Evolutionary conservation across 2,797 vertebrate species (phyloP), one percentile per base, ranked within the genome.

Genomic region (Mus caroli): DNA sequence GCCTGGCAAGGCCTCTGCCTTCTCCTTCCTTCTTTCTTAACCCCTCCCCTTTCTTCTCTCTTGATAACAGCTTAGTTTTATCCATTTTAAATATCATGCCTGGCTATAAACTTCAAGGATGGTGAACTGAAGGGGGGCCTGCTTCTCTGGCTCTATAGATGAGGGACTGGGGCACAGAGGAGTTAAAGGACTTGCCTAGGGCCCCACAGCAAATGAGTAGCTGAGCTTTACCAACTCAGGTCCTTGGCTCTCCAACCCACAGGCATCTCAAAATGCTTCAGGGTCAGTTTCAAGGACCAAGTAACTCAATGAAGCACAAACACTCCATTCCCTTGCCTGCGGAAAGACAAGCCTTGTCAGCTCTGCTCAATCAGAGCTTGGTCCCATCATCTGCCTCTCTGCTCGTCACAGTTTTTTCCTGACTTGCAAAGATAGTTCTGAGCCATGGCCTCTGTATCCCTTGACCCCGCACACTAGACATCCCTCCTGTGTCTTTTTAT

Each of bases 141-240:
- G 13, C 4, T 43, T 89, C 79, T 78, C 67, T 82, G 28, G 56
- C 50, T 46, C 43, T 84, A 50, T 4, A 83, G 46, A 6, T 60
- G 60, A 91, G 46, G 34, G 85, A 56, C 67, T 34, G 54, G 69
- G 78, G 24, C 54, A 31, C 67, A 56, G 96, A 92, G 67, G 92
- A 28, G 22, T 80, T 67, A 78, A 92, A 60, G 19, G 12, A 92
- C 40, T 58, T 78, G 34, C 15, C 24, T 26, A 28, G 69, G 28
- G 19, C 37, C 82, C 79, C 52, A 26, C 34, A 86, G 78, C 1
- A 56, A 91, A 88, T 11, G 26, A 62, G 24, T 54, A 10, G 24
- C 67, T 69, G 43, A 87, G 54, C 28, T 83, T 73, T 31, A 75
- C 50, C 73, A 20, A 56, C 37, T 24, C 19, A 8, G 3, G 52